A percentile compares a stretch with the other conserved stretches of the same genome.
phyloP scores from a whole-genome alignment of 2,888 invertebrate genomes.

The Chironomus tentans region DNA sequence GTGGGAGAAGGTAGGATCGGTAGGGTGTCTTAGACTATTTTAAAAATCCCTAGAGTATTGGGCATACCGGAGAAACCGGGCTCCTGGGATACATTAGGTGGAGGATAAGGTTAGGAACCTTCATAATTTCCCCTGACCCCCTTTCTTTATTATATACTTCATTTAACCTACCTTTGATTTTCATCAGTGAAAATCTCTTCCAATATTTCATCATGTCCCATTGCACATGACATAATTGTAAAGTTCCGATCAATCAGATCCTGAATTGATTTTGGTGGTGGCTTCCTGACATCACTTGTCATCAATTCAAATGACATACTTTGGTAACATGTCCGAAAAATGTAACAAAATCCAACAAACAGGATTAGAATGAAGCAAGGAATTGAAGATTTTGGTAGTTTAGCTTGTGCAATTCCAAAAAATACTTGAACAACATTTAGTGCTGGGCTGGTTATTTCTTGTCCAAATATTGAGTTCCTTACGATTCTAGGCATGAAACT shows the following conservation, averaged over 20 bases:
- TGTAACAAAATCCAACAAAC: background rate
- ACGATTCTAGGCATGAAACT: background rate
- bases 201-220: no score
- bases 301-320: background rate
- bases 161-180: no score
- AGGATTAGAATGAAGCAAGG: background rate
- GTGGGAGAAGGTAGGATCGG: no score
- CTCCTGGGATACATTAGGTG: no score
- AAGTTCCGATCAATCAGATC: background rate
- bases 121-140: no score
- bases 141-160: no score
- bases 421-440: background rate
- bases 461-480: background rate
- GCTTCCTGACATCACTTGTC: background rate
- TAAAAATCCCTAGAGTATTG: no score
- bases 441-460: background rate
- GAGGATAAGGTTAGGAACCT: no score
- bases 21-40: no score
- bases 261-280: background rate
- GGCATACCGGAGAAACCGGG: no score
- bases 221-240: background rate
- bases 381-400: background rate
- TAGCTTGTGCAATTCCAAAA: background rate
- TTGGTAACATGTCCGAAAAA: background rate
- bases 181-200: no score